Conservation (phyloP, 2,888 invertebrate species). For the Torymus texanus region DNA sequence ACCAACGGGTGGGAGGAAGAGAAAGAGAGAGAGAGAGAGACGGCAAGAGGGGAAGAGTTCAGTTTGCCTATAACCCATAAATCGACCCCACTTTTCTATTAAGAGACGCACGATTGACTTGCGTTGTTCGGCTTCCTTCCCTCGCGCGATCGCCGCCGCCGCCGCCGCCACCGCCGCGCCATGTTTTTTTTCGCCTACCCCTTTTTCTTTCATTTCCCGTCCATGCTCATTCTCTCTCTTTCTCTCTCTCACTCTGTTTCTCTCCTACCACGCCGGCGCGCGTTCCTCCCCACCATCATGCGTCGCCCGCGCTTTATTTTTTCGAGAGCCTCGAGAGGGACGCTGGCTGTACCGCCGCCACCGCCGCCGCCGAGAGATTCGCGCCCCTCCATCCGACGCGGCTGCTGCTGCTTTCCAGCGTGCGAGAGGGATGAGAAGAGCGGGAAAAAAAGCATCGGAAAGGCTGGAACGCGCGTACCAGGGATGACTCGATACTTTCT, state of each 20-base stretch:
- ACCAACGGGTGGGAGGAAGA: constrained; percentile 21
- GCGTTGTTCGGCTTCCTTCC: constrained; percentile 71
- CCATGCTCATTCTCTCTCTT: background rate
- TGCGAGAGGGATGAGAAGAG: constrained; percentile 13
- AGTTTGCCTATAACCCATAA: constrained; percentile 75
- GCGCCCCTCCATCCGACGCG: constrained; percentile 24
- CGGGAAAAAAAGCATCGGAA: constrained; percentile 37
- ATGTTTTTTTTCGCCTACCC: constrained; percentile 51
- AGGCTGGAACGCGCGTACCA: constrained; percentile 28
- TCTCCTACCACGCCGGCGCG: background rate
- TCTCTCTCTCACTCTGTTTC: background rate
- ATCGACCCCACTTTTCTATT: constrained; percentile 75
- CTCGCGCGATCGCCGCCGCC: constrained; percentile 37
- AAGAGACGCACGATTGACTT: constrained; percentile 75
- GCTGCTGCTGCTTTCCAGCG: constrained; percentile 44
- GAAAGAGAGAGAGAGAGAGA: constrained; percentile 32
- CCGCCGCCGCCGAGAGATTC: constrained; percentile 33
- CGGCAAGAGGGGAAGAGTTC: constrained; percentile 60
- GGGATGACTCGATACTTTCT: constrained; percentile 18
- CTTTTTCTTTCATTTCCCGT: background rate
- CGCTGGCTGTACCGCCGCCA: background rate
- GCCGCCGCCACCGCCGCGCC: constrained; percentile 31
- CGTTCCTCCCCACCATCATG: constrained; percentile 11
- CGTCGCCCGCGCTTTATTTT: too few species aligned
- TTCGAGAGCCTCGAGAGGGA: too few species aligned